Conservation (phyloP, 2,888 invertebrate genomes). For the Dinocampus coccinellae region DNA sequence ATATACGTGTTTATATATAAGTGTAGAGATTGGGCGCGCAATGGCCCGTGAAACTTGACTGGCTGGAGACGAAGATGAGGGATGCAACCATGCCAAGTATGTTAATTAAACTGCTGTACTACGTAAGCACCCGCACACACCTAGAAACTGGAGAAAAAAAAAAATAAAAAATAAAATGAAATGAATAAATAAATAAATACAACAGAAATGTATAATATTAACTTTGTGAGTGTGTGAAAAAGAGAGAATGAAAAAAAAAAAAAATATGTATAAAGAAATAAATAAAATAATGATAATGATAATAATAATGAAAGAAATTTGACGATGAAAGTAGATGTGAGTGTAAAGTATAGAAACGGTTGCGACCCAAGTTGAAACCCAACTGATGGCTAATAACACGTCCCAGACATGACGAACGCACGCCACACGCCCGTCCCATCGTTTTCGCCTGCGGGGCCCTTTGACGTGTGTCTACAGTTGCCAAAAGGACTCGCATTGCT, state of each 20-base stretch:
- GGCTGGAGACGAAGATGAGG: slow-evolving; percentile 53
- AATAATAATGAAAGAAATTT: no score
- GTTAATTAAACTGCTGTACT: slow-evolving; percentile 64
- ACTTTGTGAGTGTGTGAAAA: not conserved
- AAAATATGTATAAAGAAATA: no score
- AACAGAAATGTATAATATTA: not conserved
- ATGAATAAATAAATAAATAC: slow-evolving; percentile 4
- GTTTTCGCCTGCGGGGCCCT: slow-evolving; percentile 33
- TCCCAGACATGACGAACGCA: slow-evolving; percentile 63
- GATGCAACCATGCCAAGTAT: slow-evolving; percentile 64
- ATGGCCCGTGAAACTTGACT: slow-evolving; percentile 53
- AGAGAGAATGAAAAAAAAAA: slow-evolving; percentile 32
- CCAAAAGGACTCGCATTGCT: slow-evolving; percentile 25
- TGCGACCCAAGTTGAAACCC: slow-evolving; percentile 24
- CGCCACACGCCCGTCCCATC: slow-evolving; percentile 58
- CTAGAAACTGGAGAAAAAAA: slow-evolving; percentile 36
- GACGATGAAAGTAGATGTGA: slow-evolving; percentile 38
- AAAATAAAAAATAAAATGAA: slow-evolving; percentile 25
- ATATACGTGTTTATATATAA: slow-evolving; percentile 32
- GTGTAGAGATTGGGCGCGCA: slow-evolving; percentile 42
- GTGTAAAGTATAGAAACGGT: slow-evolving; percentile 28
- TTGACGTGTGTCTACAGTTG: slow-evolving; percentile 31
- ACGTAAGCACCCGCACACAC: slow-evolving; percentile 61
- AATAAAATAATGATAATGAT: no score
- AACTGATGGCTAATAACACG: slow-evolving; percentile 59